Conservation (phyloP, 2,888 invertebrate species). For the Prosapia bicincta region DNA sequence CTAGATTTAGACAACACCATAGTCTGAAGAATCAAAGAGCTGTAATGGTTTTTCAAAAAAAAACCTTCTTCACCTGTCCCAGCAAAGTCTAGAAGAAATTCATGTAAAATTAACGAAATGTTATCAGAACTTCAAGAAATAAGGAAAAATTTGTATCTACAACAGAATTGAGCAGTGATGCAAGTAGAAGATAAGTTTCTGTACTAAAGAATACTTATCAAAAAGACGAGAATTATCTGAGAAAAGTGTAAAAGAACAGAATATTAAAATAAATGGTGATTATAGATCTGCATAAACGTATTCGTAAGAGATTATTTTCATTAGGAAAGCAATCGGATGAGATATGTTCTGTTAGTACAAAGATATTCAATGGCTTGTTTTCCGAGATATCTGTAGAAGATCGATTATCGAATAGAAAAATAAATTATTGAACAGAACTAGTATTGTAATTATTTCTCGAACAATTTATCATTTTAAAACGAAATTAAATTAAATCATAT, state of each 20-base stretch:
- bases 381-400: constrained; percentile 43
- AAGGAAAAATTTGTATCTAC: constrained; percentile 36
- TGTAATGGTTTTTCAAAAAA: constrained; percentile 18
- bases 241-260: constrained; percentile 46
- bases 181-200: constrained; percentile 59
- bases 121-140: constrained; percentile 55
- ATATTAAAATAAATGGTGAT: constrained; percentile 53
- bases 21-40: constrained; percentile 39
- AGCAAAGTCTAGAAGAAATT: constrained; percentile 38
- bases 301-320: constrained; percentile 67
- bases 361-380: constrained; percentile 36
- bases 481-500: no score
- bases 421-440: constrained; percentile 17
- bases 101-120: constrained; percentile 61
- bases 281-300: constrained; percentile 63
- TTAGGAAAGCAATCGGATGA: constrained; percentile 60
- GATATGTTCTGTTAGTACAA: constrained; percentile 21
- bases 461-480: no score
- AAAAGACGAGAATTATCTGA: constrained; percentile 83
- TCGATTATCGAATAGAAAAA: constrained; percentile 41
- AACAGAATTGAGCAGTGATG: constrained; percentile 50
- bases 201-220: constrained; percentile 66
- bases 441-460: no score
- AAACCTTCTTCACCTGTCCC: constrained; percentile 37
- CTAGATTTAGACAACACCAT: constrained; percentile 54